Evolutionary conservation across 2,113 vertebrate genomes (phyloP).

Genomic region (Rhinopomastus cyanomelas): DNA sequence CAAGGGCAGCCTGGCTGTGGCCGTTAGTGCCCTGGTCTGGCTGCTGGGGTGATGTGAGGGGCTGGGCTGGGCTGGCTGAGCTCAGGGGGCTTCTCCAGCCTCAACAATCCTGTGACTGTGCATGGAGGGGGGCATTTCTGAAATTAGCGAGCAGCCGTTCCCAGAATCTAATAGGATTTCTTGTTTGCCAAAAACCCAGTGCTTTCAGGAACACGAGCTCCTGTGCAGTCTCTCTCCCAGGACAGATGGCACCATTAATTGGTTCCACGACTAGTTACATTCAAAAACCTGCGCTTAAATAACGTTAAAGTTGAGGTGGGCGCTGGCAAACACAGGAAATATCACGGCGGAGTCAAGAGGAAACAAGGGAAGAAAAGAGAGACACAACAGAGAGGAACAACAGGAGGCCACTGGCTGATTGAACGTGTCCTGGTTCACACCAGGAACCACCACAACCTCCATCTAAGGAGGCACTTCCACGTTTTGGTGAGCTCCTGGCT

Average conservation of each 20-base stretch:
- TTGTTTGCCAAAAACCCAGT: constrained; percentile 61
- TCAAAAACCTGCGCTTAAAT: constrained; percentile 74
- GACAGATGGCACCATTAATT: constrained; percentile 85
- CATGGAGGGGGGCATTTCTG: constrained; percentile 18
- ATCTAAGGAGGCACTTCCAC: neutral
- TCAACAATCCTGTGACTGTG: too few species aligned
- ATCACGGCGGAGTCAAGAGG: constrained; percentile 3
- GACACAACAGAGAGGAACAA: neutral
- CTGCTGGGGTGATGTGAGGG: too few species aligned
- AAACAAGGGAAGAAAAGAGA: constrained; percentile 18
- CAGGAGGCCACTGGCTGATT: neutral
- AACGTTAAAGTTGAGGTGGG: constrained; percentile 61
- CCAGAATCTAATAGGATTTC: constrained; percentile 44
- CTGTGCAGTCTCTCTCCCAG: constrained; percentile 70
- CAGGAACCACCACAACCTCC: neutral
- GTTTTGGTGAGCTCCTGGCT: neutral
- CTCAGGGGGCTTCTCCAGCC: too few species aligned
- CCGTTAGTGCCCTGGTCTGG: too few species aligned
- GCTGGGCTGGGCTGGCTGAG: too few species aligned
- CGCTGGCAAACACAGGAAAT: constrained; percentile 56
- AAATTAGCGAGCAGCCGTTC: constrained; percentile 12
- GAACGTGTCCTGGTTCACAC: neutral
- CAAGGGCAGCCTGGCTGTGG: too few species aligned
- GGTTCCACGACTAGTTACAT: constrained; percentile 79
- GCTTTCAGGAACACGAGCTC: constrained; percentile 64